A percentile compares a stretch with the other conserved stretches of the same genome.
phyloP scores from a whole-genome alignment of 37 sponge, comb jelly and placozoan species.

The Mnemiopsis leidyi region DNA sequence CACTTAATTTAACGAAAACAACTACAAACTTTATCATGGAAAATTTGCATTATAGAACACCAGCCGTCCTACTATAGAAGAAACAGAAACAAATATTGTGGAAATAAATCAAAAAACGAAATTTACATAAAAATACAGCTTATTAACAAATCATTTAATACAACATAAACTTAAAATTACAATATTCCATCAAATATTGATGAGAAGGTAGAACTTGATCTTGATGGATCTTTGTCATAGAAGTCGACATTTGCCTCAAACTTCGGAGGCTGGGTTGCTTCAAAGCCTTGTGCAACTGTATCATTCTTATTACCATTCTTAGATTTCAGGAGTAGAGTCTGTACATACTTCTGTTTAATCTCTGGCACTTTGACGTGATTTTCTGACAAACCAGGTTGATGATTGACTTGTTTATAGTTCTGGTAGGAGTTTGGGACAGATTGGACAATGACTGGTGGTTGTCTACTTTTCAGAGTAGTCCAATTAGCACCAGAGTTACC shows the following conservation, averaged over 20 bases:
- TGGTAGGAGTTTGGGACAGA: not conserved
- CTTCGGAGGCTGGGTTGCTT: slow-evolving; percentile 44
- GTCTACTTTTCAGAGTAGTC: not conserved
- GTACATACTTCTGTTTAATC: not conserved
- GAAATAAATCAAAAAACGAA: slow-evolving; percentile 9
- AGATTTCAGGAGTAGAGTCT: not conserved
- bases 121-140: not conserved
- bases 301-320: not conserved
- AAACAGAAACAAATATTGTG: too few species aligned
- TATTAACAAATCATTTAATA: not conserved
- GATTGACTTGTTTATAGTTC: not conserved
- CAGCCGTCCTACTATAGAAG: too few species aligned
- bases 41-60: too few species aligned
- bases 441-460: not conserved
- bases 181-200: slow-evolving; percentile 45
- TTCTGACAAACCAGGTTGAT: not conserved
- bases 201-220: not conserved
- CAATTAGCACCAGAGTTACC: not conserved
- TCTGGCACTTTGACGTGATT: not conserved
- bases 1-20: too few species aligned
- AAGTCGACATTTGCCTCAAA: not conserved
- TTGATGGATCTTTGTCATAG: not conserved
- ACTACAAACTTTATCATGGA: too few species aligned
- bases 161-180: not conserved
- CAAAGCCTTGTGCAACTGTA: not conserved